A percentile compares a stretch with the other conserved stretches of the same genome.
Conservation (phyloP, 2,797 vertebrate species). For the Phrynocephalus forsythii region DNA sequence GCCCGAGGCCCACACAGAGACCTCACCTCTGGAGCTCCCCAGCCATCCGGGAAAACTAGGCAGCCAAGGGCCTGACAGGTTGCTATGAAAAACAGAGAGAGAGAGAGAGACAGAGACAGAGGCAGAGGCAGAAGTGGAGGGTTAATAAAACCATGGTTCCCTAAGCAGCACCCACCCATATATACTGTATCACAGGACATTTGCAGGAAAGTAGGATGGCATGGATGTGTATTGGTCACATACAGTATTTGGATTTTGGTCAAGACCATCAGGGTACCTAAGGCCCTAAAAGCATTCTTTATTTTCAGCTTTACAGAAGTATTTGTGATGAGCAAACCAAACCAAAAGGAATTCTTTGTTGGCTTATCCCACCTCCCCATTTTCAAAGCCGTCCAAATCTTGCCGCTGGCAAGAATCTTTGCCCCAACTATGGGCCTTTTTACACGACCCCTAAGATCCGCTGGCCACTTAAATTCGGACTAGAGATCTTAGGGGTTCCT, state of each 20-base stretch:
- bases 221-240: not conserved
- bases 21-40: conserved; percentile 84
- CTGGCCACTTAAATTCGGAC: no score
- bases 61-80: conserved; percentile 55
- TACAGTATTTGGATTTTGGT: not conserved
- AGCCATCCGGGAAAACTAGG: conserved; percentile 79
- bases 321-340: not conserved
- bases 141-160: not conserved
- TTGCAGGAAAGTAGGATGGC: no score
- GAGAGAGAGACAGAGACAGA: not conserved
- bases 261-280: not conserved
- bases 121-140: not conserved
- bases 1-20: conserved; percentile 82
- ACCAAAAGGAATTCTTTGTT: not conserved
- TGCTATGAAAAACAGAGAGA: conserved; percentile 57
- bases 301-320: not conserved
- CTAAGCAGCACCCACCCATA: not conserved
- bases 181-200: not conserved
- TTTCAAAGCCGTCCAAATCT: not conserved
- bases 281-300: not conserved
- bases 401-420: not conserved
- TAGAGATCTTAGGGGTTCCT: no score
- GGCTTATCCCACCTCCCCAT: not conserved
- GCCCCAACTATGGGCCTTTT: no score
- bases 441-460: no score